Percentiles rank a stretch among this genome's conserved stretches.
Evolutionary conservation across 2,888 invertebrate species (phyloP).

Genomic region (Antheraea assamensis): DNA sequence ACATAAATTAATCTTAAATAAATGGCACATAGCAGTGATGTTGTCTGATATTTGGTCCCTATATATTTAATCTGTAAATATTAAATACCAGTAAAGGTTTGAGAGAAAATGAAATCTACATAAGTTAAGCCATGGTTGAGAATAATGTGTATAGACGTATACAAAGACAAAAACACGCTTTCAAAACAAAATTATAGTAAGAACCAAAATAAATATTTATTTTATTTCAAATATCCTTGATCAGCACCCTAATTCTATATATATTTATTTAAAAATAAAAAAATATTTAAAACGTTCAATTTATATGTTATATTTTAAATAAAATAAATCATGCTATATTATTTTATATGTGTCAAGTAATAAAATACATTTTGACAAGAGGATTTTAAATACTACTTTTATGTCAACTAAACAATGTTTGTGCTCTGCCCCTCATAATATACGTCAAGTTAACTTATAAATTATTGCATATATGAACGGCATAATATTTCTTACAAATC

Average conservation of each 20-base stretch:
- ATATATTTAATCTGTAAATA: slow-evolving; percentile 41
- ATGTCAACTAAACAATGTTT: not conserved
- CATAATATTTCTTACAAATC: not conserved
- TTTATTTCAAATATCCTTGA: not conserved
- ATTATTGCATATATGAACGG: not conserved
- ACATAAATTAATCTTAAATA: slow-evolving; percentile 42
- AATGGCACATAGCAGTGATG: slow-evolving; percentile 63
- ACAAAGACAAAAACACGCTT: not conserved
- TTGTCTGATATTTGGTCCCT: slow-evolving; percentile 62
- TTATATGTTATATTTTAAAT: not conserved
- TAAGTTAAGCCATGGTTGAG: not conserved
- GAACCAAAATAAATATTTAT: not conserved
- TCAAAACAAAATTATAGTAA: not conserved
- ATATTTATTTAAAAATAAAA: not conserved
- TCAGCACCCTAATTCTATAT: not conserved
- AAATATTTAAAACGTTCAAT: not conserved
- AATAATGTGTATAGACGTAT: not conserved
- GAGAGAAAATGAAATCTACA: not conserved
- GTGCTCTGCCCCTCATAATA: not conserved
- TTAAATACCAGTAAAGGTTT: slow-evolving; percentile 1
- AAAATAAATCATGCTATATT: slow-evolving; percentile 2
- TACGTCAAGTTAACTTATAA: not conserved
- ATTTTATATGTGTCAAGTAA: not conserved
- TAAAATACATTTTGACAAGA: not conserved
- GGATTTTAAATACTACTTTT: not conserved